Evolutionary conservation across 2,888 invertebrate species (phyloP), one percentile per base, ranked within the genome.

Genomic region (Pyrrhosoma nymphula): DNA sequence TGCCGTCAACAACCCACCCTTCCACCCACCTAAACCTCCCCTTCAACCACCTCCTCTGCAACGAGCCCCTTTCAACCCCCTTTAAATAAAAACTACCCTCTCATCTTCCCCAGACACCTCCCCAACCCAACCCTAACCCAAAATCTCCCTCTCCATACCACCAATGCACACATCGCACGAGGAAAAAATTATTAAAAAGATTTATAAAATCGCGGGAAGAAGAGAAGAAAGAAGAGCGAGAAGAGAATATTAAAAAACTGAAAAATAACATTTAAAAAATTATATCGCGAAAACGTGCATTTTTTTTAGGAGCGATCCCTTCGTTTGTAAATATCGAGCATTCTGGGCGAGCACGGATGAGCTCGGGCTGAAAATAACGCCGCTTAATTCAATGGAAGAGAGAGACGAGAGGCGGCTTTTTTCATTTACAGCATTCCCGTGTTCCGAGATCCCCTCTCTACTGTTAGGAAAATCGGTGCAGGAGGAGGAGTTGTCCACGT

Each of bases 351-450:
- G 82, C 82, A 82, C 82, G 35, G 82, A 82, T 82, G 82, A 82
- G 82, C 82, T 82, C 82, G 82, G 82, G 82, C 26, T 82, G 82
- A 82, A 82, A 82, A 82, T 82, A 82, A 82, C 82, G 82, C 82
- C 82, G 82, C 82, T 82, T 82, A 82, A 82, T 82, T 82, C 82
- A 82, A 82, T 82, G 82, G 30, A 18, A 82, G 75, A 82, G 35
- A 35, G 75, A 82, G 82, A 8, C 75, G 82, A n/a, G 47, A 47
- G 47, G 47, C 47, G 47, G 47, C 47, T n/a, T 82, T 82, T 82
- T 82, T 82, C 82, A 82, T 82, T 82, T 82, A 82, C 82, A 35
- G 82, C 82, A 35, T 35, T 82, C 82, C 82, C 82, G 82, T 82
- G 82, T 82, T 82, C 82, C 82, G 82, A 82, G 82, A 82, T 82